phyloP scores from a whole-genome alignment of 2,888 invertebrate genomes.

The Chrysina gloriosa region DNA sequence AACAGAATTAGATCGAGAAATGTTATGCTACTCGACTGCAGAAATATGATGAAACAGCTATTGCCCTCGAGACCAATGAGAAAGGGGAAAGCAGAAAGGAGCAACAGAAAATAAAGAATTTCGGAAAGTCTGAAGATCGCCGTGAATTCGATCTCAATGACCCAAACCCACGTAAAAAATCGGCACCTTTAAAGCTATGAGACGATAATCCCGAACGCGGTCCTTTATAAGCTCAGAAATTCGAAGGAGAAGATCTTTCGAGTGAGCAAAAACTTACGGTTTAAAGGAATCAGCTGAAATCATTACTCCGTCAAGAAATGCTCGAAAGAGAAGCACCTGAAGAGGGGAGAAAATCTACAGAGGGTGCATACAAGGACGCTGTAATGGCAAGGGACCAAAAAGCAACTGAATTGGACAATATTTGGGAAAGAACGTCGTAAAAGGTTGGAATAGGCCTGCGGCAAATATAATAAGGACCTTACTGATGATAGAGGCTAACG shows the following conservation, averaged over 20 bases:
- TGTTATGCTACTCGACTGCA: conserved; percentile 73
- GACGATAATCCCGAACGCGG: conserved; percentile 82
- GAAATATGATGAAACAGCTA: conserved; percentile 75
- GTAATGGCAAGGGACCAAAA: conserved; percentile 76
- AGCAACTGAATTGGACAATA: conserved; percentile 75
- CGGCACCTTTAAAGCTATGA: conserved; percentile 75
- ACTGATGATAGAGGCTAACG: too few relatives aligned
- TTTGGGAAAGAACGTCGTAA: conserved; percentile 82
- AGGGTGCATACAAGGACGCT: conserved; percentile 76
- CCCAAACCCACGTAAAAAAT: conserved; percentile 80
- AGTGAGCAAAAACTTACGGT: conserved; percentile 75
- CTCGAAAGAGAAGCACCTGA: conserved; percentile 72
- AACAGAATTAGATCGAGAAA: conserved; percentile 71
- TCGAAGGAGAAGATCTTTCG: conserved; percentile 86
- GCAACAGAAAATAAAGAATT: conserved; percentile 79
- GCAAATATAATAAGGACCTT: conserved; percentile 82
- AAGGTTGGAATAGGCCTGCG: conserved; percentile 77
- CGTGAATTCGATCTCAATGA: conserved; percentile 92
- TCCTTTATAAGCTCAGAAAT: conserved; percentile 86
- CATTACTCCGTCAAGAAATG: conserved; percentile 89
- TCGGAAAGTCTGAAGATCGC: conserved; percentile 79
- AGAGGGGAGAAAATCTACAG: conserved; percentile 73
- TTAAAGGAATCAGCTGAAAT: conserved; percentile 84
- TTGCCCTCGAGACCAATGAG: conserved; percentile 71
- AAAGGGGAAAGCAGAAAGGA: conserved; percentile 74